Evolutionary conservation across 2,797 vertebrate species (phyloP).

Genomic region (Platyrinchus mystaceus): DNA sequence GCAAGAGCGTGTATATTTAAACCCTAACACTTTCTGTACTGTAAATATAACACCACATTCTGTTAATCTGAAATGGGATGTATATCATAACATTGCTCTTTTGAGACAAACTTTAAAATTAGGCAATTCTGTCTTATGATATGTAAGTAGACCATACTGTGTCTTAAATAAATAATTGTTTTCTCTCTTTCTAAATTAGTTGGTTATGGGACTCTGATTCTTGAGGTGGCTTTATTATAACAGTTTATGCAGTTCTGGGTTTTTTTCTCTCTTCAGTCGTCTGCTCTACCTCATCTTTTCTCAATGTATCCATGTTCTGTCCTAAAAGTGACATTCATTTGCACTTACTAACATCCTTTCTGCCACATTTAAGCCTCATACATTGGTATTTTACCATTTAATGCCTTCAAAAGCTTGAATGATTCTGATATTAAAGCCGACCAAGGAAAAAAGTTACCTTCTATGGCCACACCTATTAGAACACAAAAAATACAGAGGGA

Average conservation of each 20-base stretch:
- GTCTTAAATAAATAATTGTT: conserved; percentile 76
- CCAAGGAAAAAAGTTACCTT: not conserved
- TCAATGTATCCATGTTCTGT: conserved; percentile 67
- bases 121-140: conserved; percentile 75
- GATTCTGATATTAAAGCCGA: conserved; percentile 18
- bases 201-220: conserved; percentile 71
- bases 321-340: conserved; percentile 64
- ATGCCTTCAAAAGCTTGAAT: not conserved
- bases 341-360: conserved; percentile 67
- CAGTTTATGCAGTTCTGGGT: not conserved
- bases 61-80: conserved; percentile 75
- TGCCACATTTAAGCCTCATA: conserved; percentile 31
- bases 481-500: not conserved
- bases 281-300: conserved; percentile 56
- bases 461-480: not conserved
- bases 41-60: conserved; percentile 68
- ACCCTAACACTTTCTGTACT: conserved; percentile 62
- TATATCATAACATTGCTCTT: conserved; percentile 73
- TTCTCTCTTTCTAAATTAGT: conserved; percentile 72
- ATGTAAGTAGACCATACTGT: conserved; percentile 77
- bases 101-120: conserved; percentile 71
- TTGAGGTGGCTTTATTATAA: conserved; percentile 55
- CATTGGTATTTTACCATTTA: conserved; percentile 7
- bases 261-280: conserved; percentile 38
- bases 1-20: conserved; percentile 42